These are phyloP conservation scores for Phoxinus phoxinus DNA, from an alignment of 2,113 vertebrate species.

Conservation along the genomic window DNA sequence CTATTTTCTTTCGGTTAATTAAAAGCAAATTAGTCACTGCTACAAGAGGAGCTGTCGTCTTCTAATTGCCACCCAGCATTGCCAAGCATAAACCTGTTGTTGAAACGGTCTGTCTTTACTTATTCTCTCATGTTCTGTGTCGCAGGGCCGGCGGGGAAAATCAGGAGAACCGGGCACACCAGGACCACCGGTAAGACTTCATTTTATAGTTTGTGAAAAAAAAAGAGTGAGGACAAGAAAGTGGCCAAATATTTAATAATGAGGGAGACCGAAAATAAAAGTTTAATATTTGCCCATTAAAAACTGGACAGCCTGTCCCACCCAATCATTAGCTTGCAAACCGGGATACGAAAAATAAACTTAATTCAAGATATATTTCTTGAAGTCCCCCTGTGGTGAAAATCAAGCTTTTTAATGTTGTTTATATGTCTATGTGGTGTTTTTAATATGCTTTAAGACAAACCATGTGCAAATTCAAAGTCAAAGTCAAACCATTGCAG, in stretches of 20 bases:
- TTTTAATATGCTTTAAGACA: too few species aligned
- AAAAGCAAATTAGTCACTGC: conserved; percentile 77
- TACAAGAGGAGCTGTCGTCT: conserved; percentile 63
- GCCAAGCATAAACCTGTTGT: conserved; percentile 54
- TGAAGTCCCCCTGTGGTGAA: too few species aligned
- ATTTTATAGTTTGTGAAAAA: not conserved
- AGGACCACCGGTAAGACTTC: conserved; percentile 69
- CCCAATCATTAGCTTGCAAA: not conserved
- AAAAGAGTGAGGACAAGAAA: not conserved
- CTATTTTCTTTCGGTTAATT: conserved; percentile 79
- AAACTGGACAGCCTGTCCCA: not conserved
- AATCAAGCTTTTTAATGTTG: too few species aligned
- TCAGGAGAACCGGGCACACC: conserved; percentile 70
- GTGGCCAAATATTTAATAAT: not conserved
- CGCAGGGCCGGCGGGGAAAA: conserved; percentile 77
- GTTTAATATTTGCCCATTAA: not conserved
- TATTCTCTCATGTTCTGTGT: conserved; percentile 17
- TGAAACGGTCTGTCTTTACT: not conserved
- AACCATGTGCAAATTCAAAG: too few species aligned
- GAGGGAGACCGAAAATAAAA: not conserved
- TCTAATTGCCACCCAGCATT: conserved; percentile 33
- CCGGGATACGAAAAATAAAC: not conserved
- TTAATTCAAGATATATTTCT: not conserved
- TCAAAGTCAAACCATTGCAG: too few species aligned
- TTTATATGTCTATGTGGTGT: too few species aligned